Evolutionary conservation across 2,888 invertebrate genomes (phyloP), one percentile per base, ranked within the genome.

Genomic region (Patella depressa): DNA sequence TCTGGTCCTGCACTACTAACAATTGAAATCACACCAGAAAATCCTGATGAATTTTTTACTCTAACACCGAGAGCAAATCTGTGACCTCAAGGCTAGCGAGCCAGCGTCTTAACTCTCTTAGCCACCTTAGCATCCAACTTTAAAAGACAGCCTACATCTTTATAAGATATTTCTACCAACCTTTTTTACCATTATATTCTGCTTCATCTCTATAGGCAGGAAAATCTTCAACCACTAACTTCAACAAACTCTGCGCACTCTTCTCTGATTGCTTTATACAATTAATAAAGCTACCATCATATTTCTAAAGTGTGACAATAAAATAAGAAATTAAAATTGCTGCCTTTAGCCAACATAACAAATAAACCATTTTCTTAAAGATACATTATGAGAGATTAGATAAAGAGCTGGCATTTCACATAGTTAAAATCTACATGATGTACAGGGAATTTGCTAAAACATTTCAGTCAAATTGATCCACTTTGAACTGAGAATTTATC

Each of bases 191-290:
- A 72, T 94, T 93, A 89, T 94, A 98, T 0, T 91, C 90, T 0
- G 96, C 95, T 91, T 95, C 95, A 92, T 99, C 99, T 79, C 94
- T 93, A 87, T 95, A 99, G 84, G 96, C 97, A 24, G 95, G 94
- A 89, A 99, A 99, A 83, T 98, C 95, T 0, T 93, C 92, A 0
- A 96, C 94, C 14, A 99, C 93, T 4, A 96, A 90, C 73, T 94
- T 90, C 9, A 99, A 91, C 73, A 99, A 92, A 53, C 93, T 94
- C 71, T 94, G 92, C 0, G 98, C 97, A 76, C 96, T 97, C 65
- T 95, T 94, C 11, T 95, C 92, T 5, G 95, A 94, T 83, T 94
- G 91, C 88, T 94, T 93, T 0, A 99, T 91, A 84, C 96, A 95
- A 86, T 95, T 96, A 70, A 93, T 93, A 91, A 99, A 98, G 17